These are phyloP conservation scores for Rutilus rutilus DNA, from an alignment of 2,113 vertebrate species.

Conservation along the genomic window DNA sequence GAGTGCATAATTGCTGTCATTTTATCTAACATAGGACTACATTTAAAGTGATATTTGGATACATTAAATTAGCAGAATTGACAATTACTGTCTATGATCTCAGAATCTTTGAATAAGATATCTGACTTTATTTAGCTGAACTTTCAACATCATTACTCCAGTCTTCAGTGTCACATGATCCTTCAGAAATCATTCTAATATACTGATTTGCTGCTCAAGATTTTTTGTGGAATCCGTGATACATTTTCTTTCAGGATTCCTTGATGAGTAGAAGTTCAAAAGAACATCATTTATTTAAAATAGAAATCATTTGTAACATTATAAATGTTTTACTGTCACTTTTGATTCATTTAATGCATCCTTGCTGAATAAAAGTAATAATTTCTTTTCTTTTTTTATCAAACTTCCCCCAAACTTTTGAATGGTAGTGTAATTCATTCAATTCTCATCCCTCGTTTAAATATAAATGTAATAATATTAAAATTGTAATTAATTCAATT, in stretches of 20 bases:
- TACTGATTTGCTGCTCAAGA: neutral
- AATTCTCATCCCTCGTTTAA: neutral
- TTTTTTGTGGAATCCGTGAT: neutral
- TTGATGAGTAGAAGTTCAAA: neutral
- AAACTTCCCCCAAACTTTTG: neutral
- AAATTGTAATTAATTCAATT: neutral
- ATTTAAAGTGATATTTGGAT: neutral
- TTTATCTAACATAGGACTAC: neutral
- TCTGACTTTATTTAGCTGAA: neutral
- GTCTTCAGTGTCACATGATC: neutral
- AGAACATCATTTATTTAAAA: neutral
- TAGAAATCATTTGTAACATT: neutral
- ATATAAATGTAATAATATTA: neutral
- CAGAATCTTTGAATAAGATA: neutral
- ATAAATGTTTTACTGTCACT: neutral
- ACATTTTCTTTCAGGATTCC: neutral
- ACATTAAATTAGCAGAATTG: neutral
- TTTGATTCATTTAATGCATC: neutral
- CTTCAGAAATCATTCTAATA: neutral
- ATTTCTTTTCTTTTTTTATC: neutral
- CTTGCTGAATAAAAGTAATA: neutral
- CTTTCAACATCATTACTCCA: neutral
- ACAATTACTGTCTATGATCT: neutral
- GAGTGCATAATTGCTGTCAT: neutral
- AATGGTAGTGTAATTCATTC: neutral